Conservation (phyloP, 2,888 invertebrate species). For the Apodemia hepburni region DNA sequence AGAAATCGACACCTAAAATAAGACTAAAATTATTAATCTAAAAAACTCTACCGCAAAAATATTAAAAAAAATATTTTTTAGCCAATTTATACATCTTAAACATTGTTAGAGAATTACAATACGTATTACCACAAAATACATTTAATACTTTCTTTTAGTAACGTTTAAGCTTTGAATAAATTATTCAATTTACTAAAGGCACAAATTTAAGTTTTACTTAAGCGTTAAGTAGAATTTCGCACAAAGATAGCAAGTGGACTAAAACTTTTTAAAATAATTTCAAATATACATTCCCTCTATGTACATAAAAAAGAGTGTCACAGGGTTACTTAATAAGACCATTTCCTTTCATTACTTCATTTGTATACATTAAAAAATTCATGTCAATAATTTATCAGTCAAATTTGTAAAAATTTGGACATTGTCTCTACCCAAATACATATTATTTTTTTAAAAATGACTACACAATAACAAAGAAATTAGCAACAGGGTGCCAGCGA, state of each 20-base stretch:
- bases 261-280: background rate
- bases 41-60: too few species aligned
- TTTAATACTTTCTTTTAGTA: background rate
- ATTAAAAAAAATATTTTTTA: too few species aligned
- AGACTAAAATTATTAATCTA: too few species aligned
- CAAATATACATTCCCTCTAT: background rate
- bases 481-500: slow-evolving; percentile 33
- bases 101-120: too few species aligned
- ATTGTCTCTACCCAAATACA: background rate
- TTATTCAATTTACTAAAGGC: slow-evolving; percentile 1
- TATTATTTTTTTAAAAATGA: slow-evolving; percentile 18
- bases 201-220: background rate
- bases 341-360: background rate
- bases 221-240: background rate
- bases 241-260: background rate
- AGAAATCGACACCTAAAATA: too few species aligned
- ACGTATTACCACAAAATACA: too few species aligned
- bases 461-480: slow-evolving; percentile 42
- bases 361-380: background rate
- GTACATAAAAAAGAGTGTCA: background rate
- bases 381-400: slow-evolving; percentile 6
- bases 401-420: background rate
- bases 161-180: background rate
- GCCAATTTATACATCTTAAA: too few species aligned
- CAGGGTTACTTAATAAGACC: background rate